These are phyloP conservation scores for Agonopterix arenella DNA, from an alignment of 2,888 invertebrate species.

Conservation along the genomic window DNA sequence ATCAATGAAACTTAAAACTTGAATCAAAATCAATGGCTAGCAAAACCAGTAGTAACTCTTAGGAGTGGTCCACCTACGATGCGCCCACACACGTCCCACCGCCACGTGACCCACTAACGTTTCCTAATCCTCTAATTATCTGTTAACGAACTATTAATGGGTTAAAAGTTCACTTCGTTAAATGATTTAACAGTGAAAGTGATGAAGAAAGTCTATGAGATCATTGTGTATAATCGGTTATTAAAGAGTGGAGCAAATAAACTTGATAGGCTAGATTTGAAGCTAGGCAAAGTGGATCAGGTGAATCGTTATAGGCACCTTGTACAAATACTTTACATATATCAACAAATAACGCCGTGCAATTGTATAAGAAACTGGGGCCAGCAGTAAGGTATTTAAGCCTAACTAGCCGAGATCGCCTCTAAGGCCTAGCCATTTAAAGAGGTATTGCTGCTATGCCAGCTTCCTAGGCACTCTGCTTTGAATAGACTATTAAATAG, in stretches of 20 bases:
- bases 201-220: neutral
- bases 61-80: conserved; percentile 13
- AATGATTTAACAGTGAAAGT: neutral
- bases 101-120: conserved; percentile 13
- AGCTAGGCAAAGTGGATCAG: no score
- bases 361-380: no score
- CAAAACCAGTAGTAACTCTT: neutral
- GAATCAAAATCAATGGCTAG: conserved; percentile 7
- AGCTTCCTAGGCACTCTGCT: no score
- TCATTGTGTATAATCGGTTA: neutral
- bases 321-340: no score
- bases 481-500: no score
- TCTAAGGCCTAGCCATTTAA: no score
- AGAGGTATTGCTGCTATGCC: no score
- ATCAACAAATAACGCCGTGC: no score
- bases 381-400: no score
- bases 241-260: neutral
- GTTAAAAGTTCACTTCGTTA: neutral
- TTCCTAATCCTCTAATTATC: conserved; percentile 9
- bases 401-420: no score
- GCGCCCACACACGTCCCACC: conserved; percentile 13
- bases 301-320: no score
- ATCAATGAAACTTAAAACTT: conserved; percentile 1
- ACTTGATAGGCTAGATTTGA: no score
- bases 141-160: neutral